These are phyloP conservation scores for Pedionomus torquatus DNA, from an alignment of 2,113 vertebrate genomes.

Conservation along the genomic window DNA sequence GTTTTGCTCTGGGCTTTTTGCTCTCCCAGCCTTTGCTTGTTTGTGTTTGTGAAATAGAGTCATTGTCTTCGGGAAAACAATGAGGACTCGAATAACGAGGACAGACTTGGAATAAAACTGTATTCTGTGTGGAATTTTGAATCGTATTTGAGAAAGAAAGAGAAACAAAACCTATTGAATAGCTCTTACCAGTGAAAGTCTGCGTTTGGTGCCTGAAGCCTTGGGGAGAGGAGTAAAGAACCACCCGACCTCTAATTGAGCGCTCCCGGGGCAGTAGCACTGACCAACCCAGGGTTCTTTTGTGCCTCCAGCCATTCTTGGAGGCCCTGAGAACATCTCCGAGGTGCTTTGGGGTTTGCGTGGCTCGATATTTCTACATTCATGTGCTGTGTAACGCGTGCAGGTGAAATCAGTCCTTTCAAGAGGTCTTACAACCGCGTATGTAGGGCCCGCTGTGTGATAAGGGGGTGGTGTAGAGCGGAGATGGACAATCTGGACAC, in stretches of 20 bases:
- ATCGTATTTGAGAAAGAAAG: not conserved
- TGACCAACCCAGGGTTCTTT: rapidly evolving
- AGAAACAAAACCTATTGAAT: not conserved
- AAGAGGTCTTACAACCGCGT: rapidly evolving
- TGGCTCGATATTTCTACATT: rapidly evolving
- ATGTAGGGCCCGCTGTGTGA: rapidly evolving
- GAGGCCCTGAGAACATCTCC: not conserved
- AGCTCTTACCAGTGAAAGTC: not conserved
- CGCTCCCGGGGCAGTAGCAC: rapidly evolving
- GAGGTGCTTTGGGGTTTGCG: not conserved
- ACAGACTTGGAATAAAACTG: not conserved
- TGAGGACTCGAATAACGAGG: not conserved
- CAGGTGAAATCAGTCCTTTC: rapidly evolving
- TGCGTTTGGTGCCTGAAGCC: not conserved
- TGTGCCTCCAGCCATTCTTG: not conserved
- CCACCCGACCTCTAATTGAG: rapidly evolving
- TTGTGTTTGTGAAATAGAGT: not conserved
- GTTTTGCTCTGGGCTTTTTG: not conserved
- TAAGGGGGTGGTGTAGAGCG: no score
- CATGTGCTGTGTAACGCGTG: rapidly evolving
- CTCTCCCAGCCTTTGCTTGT: not conserved
- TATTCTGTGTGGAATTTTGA: not conserved
- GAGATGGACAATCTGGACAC: rapidly evolving
- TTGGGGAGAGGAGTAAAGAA: rapidly evolving
- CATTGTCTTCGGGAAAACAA: not conserved